Conservation (phyloP, 2,888 invertebrate genomes). For the Galerucella nymphaeae region DNA sequence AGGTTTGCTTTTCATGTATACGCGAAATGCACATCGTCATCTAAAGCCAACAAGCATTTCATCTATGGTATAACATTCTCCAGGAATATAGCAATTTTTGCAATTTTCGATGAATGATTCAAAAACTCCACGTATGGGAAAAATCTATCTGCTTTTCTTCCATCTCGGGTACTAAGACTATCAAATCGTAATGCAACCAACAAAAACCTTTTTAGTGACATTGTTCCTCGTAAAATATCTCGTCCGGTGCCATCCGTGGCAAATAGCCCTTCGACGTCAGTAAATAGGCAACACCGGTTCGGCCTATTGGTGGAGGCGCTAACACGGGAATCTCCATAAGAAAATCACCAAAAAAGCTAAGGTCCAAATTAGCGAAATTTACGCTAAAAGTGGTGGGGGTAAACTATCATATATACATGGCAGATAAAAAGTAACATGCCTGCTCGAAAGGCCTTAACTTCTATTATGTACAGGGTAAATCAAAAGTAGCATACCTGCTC, state of each 20-base stretch:
- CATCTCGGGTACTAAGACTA: background rate
- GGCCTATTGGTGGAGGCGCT: no score
- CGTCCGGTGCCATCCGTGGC: background rate
- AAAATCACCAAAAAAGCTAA: no score
- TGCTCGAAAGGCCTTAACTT: no score
- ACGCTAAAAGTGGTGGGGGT: no score
- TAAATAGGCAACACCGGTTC: no score
- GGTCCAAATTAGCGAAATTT: no score
- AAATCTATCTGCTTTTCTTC: background rate
- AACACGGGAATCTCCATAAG: no score
- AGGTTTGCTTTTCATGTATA: conserved; percentile 11
- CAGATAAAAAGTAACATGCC: no score
- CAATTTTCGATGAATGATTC: conserved; percentile 4
- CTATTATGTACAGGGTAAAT: no score
- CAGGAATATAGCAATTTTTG: conserved; percentile 1
- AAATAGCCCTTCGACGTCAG: background rate
- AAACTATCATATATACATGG: no score
- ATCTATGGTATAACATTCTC: background rate
- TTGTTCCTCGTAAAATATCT: background rate
- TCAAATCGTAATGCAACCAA: conserved; percentile 4
- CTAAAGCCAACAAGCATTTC: conserved; percentile 20
- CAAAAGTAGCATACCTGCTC: no score
- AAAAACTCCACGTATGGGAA: background rate
- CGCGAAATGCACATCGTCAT: background rate
- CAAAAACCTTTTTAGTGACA: background rate